phyloP scores from a whole-genome alignment of 2,797 vertebrate species.

The Meda fulgida region DNA sequence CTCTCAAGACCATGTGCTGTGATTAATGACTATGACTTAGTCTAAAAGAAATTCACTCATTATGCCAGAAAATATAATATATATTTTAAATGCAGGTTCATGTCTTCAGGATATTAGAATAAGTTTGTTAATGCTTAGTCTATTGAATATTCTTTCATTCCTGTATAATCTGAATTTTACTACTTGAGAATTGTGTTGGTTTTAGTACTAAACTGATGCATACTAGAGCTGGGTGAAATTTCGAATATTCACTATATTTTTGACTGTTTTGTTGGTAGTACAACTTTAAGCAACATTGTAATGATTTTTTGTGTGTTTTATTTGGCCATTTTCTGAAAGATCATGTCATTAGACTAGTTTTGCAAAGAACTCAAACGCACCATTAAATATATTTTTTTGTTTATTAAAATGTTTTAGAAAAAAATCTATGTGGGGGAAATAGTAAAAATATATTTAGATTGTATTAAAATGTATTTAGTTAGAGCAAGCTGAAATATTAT shows the following conservation, averaged over 20 bases:
- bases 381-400: not conserved
- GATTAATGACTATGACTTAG: not conserved
- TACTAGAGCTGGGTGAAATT: not conserved
- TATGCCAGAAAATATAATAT: slow-evolving; percentile 5
- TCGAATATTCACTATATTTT: not conserved
- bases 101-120: not conserved
- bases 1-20: not conserved
- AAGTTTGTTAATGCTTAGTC: not conserved
- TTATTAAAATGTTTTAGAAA: not conserved
- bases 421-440: not conserved
- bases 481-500: too few relatives aligned
- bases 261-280: not conserved
- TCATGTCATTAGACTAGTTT: not conserved
- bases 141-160: not conserved
- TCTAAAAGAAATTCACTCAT: slow-evolving; percentile 13
- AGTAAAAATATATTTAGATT: not conserved
- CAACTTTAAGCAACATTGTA: not conserved
- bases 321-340: not conserved
- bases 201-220: not conserved
- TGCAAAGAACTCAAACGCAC: not conserved
- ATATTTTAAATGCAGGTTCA: not conserved
- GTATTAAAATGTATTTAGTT: not conserved
- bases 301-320: not conserved
- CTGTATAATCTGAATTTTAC: not conserved
- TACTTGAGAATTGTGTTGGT: not conserved